phyloP scores from a whole-genome alignment of 2,888 invertebrate genomes.

The Gasteruption jaculator region DNA sequence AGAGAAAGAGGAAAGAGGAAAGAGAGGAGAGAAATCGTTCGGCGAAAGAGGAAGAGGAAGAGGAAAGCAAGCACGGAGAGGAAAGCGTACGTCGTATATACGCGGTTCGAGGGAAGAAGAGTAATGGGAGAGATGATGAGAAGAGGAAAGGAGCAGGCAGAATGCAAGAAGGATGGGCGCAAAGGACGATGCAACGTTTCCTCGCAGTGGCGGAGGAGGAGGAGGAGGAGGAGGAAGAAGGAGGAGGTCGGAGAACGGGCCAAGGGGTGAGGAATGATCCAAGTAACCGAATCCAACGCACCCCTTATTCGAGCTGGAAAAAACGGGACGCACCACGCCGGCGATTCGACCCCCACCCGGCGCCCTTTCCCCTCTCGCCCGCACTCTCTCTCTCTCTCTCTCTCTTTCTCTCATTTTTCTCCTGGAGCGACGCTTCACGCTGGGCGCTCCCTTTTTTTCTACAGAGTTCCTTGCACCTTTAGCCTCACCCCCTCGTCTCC shows the following conservation, averaged over 20 bases:
- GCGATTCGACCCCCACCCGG: slow-evolving; percentile 16
- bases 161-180: background rate
- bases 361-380: slow-evolving; percentile 11
- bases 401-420: slow-evolving; percentile 2
- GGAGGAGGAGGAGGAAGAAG: background rate
- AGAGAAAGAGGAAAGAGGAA: slow-evolving; percentile 22
- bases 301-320: slow-evolving; percentile 40
- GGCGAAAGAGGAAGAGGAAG: slow-evolving; percentile 16
- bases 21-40: too few relatives aligned
- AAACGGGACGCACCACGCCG: slow-evolving; percentile 38
- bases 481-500: slow-evolving; percentile 19
- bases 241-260: slow-evolving; percentile 17
- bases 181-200: too few relatives aligned
- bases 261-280: slow-evolving; percentile 41
- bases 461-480: slow-evolving; percentile 8
- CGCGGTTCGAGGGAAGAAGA: slow-evolving; percentile 11
- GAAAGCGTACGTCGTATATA: slow-evolving; percentile 6
- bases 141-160: too few relatives aligned
- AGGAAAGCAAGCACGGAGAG: too few relatives aligned
- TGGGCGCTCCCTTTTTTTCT: background rate
- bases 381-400: slow-evolving; percentile 9
- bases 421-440: background rate
- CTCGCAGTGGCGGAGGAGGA: background rate
- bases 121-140: slow-evolving; percentile 5
- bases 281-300: slow-evolving; percentile 50